Conservation (phyloP, 2,797 vertebrate species). For the Numenius phaeopus region DNA sequence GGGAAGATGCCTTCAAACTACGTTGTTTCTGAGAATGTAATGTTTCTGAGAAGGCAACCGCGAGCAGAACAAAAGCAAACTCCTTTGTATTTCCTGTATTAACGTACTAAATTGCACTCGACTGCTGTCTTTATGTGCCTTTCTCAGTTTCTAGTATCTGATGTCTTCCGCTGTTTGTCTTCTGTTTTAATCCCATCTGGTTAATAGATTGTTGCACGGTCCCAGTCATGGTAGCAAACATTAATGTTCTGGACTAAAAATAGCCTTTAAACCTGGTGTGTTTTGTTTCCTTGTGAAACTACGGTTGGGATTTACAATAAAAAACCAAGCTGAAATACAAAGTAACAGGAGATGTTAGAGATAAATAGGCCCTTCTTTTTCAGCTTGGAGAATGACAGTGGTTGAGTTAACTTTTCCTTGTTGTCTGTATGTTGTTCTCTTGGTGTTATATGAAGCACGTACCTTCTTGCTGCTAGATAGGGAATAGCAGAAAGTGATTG, state of each 20-base stretch:
- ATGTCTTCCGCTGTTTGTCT: neutral
- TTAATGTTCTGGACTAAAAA: neutral
- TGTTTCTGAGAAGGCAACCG: neutral
- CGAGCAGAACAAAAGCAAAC: neutral
- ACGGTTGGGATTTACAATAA: neutral
- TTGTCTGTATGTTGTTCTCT: neutral
- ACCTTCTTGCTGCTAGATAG: neutral
- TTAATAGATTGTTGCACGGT: neutral
- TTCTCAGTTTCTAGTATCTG: neutral
- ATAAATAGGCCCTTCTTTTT: neutral
- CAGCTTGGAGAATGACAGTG: neutral
- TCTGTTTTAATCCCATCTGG: neutral
- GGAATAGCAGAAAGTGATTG: neutral
- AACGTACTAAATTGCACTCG: neutral
- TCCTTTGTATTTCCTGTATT: neutral
- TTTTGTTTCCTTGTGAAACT: neutral
- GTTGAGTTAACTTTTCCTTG: neutral
- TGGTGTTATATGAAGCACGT: rapidly evolving
- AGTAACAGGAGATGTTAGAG: neutral
- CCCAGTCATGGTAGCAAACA: neutral
- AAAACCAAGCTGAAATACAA: neutral
- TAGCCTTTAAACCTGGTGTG: neutral
- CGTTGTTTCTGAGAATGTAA: neutral
- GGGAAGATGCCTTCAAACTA: neutral
- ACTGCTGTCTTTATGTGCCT: neutral